A percentile compares a stretch with the other conserved stretches of the same genome.
phyloP scores from a whole-genome alignment of 2,797 vertebrate species.

The Heterohyrax brucei region DNA sequence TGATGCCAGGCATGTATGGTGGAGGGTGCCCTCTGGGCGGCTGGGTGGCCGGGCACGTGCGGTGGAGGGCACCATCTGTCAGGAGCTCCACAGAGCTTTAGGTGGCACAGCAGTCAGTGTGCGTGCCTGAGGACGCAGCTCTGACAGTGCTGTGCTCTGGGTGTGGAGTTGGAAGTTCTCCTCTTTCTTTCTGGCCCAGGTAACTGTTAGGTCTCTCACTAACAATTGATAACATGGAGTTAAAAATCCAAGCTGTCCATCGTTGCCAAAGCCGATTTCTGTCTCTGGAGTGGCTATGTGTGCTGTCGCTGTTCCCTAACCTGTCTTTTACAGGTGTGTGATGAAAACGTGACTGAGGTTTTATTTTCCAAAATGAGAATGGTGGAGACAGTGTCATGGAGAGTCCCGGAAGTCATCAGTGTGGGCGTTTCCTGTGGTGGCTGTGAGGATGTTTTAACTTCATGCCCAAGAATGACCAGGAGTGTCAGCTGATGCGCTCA shows the following conservation, averaged over 20 bases:
- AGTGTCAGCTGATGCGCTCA: not conserved
- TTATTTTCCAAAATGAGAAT: not conserved
- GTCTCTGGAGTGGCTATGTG: not conserved
- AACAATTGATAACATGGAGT: not conserved
- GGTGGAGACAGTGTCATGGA: not conserved
- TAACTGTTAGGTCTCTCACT: not conserved
- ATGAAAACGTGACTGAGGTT: constrained; percentile 23
- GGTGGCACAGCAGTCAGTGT: not conserved
- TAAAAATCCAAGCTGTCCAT: not conserved
- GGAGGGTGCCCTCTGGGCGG: not conserved
- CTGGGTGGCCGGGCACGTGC: not conserved
- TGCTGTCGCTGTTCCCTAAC: not conserved
- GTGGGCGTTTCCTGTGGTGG: not conserved
- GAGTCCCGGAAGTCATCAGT: not conserved
- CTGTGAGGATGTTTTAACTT: not conserved
- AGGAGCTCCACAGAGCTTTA: not conserved
- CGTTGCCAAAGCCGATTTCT: not conserved
- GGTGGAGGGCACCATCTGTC: not conserved
- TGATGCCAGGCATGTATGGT: no score
- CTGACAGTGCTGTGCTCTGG: not conserved
- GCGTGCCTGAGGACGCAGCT: not conserved
- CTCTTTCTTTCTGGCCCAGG: constrained; percentile 37
- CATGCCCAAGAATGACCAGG: not conserved
- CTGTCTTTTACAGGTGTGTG: not conserved
- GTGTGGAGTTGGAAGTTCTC: constrained; percentile 21